These are phyloP conservation scores for Malurus melanocephalus DNA, from an alignment of 2,113 vertebrate genomes.

Conservation along the genomic window DNA sequence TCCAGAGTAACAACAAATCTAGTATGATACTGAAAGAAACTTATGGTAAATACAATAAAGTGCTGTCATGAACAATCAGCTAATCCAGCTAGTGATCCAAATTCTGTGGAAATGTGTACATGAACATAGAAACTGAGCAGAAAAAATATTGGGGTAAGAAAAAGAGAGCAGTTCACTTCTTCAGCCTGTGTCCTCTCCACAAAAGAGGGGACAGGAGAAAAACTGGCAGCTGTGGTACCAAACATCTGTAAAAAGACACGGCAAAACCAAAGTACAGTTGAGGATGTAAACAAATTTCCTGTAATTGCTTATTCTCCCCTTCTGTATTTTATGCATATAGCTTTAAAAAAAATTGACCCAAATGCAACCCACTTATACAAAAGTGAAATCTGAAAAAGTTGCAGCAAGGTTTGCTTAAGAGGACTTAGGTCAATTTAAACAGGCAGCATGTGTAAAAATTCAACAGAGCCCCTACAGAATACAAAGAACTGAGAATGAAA, in stretches of 20 bases:
- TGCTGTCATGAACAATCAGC: neutral
- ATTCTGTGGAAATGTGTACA: neutral
- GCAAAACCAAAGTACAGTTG: accelerated
- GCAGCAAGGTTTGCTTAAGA: neutral
- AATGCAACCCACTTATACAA: neutral
- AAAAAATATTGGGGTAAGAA: neutral
- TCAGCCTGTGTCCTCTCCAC: neutral
- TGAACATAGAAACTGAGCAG: neutral
- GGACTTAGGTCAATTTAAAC: neutral
- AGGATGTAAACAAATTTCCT: neutral
- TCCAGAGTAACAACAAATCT: neutral
- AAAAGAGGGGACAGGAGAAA: neutral
- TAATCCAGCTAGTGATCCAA: neutral
- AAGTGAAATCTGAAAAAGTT: neutral
- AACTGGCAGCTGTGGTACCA: neutral
- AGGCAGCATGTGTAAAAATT: neutral
- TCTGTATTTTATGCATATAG: neutral
- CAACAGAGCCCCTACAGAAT: neutral
- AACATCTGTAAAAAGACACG: neutral
- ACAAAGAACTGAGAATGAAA: neutral
- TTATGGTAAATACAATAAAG: neutral
- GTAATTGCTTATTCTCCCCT: neutral
- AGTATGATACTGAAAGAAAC: neutral
- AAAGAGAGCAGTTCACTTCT: neutral
- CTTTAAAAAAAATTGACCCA: neutral